A percentile compares a stretch with the other conserved stretches of the same genome.
Conservation (phyloP, 1,140 invertebrate genomes). For the Drosophila pruinosa region DNA sequence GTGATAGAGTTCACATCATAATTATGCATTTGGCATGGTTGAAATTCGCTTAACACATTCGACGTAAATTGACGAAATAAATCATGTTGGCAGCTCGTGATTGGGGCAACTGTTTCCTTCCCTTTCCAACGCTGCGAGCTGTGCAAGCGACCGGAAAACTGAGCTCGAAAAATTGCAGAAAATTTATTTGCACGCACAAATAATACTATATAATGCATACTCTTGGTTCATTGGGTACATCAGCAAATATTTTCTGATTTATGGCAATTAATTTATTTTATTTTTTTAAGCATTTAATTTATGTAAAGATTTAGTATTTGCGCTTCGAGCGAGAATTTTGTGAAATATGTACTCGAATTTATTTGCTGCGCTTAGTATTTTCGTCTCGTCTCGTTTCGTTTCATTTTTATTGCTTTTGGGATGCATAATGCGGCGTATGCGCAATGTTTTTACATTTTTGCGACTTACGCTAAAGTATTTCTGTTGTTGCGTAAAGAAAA, state of each 20-base stretch:
- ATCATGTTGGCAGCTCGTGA: constrained; percentile 72
- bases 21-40: constrained; percentile 67
- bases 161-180: constrained; percentile 23
- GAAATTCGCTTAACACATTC: constrained; percentile 69
- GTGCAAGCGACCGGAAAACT: constrained; percentile 32
- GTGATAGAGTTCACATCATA: constrained; percentile 44
- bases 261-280: not conserved
- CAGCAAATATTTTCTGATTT: not conserved
- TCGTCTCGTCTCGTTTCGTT: no score
- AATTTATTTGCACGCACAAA: not conserved
- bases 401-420: constrained; percentile 47
- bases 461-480: constrained; percentile 38
- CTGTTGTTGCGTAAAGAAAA: constrained; percentile 50
- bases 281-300: no score
- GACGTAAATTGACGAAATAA: constrained; percentile 77
- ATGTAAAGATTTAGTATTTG: no score
- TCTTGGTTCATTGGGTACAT: not conserved
- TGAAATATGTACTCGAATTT: constrained; percentile 4
- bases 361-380: constrained; percentile 27
- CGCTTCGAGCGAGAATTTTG: not conserved
- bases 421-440: constrained; percentile 56
- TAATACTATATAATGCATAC: not conserved
- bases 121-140: not conserved
- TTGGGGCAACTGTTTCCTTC: constrained; percentile 27
- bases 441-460: constrained; percentile 43